A percentile compares a stretch with the other conserved stretches of the same genome.
Evolutionary conservation across 2,888 invertebrate species (phyloP).

Genomic region (Malthinus seriepunctatus): DNA sequence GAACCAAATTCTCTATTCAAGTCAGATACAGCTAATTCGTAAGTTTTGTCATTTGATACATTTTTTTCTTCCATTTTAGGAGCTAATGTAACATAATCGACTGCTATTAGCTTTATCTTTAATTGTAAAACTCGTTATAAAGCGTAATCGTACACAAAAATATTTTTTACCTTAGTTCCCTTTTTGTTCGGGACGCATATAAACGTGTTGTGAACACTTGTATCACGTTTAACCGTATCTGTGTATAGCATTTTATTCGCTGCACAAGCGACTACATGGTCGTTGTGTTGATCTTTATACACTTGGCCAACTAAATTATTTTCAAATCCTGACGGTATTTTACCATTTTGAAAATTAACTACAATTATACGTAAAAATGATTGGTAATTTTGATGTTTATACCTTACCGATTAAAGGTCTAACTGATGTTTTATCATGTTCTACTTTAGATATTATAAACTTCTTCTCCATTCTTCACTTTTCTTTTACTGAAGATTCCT

Average conservation of each 20-base stretch:
- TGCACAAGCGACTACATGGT: slow-evolving; percentile 37
- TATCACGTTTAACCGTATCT: slow-evolving; percentile 35
- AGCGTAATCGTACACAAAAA: background rate
- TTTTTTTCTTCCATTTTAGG: slow-evolving; percentile 20
- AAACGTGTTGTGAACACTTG: slow-evolving; percentile 40
- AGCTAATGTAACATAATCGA: slow-evolving; percentile 28
- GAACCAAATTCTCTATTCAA: slow-evolving; percentile 69
- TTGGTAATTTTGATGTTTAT: background rate
- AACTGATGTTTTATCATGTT: slow-evolving; percentile 1
- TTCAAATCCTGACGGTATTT: slow-evolving; percentile 35
- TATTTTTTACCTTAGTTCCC: slow-evolving; percentile 40
- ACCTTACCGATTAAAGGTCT: slow-evolving; percentile 12
- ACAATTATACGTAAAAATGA: slow-evolving; percentile 8
- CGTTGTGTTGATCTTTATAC: slow-evolving; percentile 32
- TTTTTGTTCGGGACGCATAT: slow-evolving; percentile 42
- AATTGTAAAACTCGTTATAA: background rate
- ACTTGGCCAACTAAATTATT: slow-evolving; percentile 36
- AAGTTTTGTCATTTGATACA: slow-evolving; percentile 25
- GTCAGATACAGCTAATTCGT: slow-evolving; percentile 42
- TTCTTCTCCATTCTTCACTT: background rate
- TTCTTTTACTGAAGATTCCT: too few relatives aligned
- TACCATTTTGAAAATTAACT: slow-evolving; percentile 46
- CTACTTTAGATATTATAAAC: slow-evolving; percentile 7
- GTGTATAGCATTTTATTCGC: slow-evolving; percentile 42
- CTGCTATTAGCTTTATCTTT: slow-evolving; percentile 29